phyloP scores from a whole-genome alignment of 2,888 invertebrate species.

The Patella caerulea region DNA sequence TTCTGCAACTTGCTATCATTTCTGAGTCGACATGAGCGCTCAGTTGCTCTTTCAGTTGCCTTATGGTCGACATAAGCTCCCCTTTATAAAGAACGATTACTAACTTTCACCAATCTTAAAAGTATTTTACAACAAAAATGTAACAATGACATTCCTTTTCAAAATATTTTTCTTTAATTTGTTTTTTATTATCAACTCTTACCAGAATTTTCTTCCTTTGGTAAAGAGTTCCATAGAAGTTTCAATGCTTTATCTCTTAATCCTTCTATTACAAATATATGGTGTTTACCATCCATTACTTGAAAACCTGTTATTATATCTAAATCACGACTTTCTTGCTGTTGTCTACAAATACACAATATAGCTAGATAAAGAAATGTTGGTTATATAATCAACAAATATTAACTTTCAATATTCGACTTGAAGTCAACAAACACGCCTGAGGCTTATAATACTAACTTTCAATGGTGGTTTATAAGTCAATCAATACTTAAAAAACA shows the following conservation, averaged over 20 bases:
- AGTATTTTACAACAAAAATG: too few relatives aligned
- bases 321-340: constrained; percentile 61
- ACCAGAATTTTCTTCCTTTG: constrained; percentile 62
- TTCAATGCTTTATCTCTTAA: constrained; percentile 60
- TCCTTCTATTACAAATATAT: constrained; percentile 70
- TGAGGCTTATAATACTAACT: too few relatives aligned
- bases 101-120: too few relatives aligned
- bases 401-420: too few relatives aligned
- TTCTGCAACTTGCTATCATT: too few relatives aligned
- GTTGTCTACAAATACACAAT: constrained; percentile 54
- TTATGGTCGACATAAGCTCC: too few relatives aligned
- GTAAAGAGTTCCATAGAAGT: constrained; percentile 60
- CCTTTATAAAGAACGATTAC: background rate
- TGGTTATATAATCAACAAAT: background rate
- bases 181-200: background rate
- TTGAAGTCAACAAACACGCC: too few relatives aligned
- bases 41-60: too few relatives aligned
- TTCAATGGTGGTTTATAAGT: too few relatives aligned
- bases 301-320: constrained; percentile 71
- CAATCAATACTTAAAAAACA: background rate
- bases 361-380: background rate
- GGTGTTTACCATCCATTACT: constrained; percentile 64
- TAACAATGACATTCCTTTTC: too few relatives aligned
- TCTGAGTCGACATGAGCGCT: too few relatives aligned
- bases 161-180: too few relatives aligned